phyloP scores from a whole-genome alignment of 1,140 invertebrate species.

The Drosophila lowei region DNA sequence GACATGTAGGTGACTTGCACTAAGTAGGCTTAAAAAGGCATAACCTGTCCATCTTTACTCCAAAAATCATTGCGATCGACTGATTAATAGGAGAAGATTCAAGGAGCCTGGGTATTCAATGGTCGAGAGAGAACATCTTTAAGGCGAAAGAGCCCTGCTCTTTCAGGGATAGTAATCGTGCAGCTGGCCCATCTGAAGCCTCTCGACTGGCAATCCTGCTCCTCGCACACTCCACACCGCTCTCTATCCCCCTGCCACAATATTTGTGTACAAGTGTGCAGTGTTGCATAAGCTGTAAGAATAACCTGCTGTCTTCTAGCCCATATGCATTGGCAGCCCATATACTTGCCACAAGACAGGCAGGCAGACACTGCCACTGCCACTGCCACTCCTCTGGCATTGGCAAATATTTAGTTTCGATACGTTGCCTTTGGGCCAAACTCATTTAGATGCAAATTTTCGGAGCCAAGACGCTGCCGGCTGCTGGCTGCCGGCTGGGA shows the following conservation, averaged over 20 bases:
- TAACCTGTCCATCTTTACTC: no score
- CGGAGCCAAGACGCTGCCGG: constrained; percentile 43
- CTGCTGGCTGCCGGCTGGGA: no score
- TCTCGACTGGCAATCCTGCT: neutral
- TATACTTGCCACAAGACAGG: constrained; percentile 6
- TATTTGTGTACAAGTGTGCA: constrained; percentile 78
- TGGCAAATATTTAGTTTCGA: constrained; percentile 80
- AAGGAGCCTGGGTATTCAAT: no score
- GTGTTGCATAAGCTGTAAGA: constrained; percentile 81
- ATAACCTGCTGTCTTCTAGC: constrained; percentile 51
- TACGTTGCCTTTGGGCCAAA: constrained; percentile 78
- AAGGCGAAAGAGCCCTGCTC: no score
- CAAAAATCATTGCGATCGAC: no score
- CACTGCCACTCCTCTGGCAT: no score
- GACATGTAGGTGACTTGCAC: no score
- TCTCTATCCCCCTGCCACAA: constrained; percentile 38
- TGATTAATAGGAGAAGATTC: no score
- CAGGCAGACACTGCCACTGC: constrained; percentile 11
- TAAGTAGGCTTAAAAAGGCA: no score
- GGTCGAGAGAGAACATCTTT: no score
- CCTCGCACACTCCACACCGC: neutral
- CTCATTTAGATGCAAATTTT: constrained; percentile 81
- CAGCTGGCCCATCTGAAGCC: no score
- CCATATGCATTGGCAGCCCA: neutral
- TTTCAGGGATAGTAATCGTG: no score